Percentiles rank a stretch among this genome's conserved stretches.
Conservation (phyloP, 2,888 invertebrate genomes). For the Papilio elwesi region DNA sequence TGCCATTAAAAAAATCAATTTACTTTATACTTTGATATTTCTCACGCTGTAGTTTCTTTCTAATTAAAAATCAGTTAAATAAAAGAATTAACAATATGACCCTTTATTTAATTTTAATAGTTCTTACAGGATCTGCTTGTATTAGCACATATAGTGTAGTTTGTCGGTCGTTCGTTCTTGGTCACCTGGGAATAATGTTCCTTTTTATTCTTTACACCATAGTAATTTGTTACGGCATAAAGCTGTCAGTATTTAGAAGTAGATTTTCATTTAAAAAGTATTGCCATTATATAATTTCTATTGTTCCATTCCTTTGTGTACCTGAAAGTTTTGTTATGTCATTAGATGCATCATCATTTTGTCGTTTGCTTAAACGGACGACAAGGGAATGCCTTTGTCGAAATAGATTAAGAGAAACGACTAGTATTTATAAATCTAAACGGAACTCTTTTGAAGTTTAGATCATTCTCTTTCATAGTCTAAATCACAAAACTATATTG, state of each 20-base stretch:
- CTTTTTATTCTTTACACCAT: constrained; percentile 10
- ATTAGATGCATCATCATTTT: constrained; percentile 55
- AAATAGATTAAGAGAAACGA: constrained; percentile 37
- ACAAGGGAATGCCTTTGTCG: constrained; percentile 50
- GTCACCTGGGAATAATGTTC: neutral
- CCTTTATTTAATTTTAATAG: neutral
- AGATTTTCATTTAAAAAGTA: constrained; percentile 30
- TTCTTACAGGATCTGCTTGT: neutral
- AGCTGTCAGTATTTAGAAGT: constrained; percentile 23
- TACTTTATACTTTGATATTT: too few relatives aligned
- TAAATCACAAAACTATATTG: constrained; percentile 2
- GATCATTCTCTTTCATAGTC: constrained; percentile 15
- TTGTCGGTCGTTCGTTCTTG: too few relatives aligned
- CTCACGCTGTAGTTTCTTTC: too few relatives aligned
- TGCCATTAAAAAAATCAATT: too few relatives aligned
- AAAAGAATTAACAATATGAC: neutral
- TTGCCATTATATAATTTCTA: constrained; percentile 46
- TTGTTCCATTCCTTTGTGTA: constrained; percentile 45
- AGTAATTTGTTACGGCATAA: constrained; percentile 30
- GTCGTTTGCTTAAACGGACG: constrained; percentile 50
- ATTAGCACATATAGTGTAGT: too few relatives aligned
- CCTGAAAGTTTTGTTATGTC: constrained; percentile 51
- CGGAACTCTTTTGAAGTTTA: constrained; percentile 8
- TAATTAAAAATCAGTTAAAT: too few relatives aligned
- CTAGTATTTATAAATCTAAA: constrained; percentile 19